phyloP scores from a whole-genome alignment of 2,113 vertebrate genomes.

The Ciconia stormi region DNA sequence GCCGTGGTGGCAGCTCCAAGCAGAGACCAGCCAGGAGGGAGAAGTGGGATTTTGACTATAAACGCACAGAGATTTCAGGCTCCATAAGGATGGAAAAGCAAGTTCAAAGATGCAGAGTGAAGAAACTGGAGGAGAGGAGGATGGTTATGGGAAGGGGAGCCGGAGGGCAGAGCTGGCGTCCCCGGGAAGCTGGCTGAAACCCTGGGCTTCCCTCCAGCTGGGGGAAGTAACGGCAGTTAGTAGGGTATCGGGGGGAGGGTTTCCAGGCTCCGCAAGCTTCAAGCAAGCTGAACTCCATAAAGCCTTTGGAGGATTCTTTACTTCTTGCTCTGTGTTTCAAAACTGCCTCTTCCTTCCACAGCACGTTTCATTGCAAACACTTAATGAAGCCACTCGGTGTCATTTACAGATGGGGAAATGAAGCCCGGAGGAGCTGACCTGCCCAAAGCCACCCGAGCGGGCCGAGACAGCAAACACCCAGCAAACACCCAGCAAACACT shows the following conservation, averaged over 20 bases:
- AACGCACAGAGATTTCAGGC: not conserved
- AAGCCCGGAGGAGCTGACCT: not conserved
- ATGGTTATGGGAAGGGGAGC: not conserved
- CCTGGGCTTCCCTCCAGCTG: not conserved
- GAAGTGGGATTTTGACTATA: not conserved
- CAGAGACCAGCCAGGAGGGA: not conserved
- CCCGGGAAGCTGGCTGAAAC: not conserved
- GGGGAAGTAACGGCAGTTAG: not conserved
- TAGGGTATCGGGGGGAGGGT: not conserved
- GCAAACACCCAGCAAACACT: not conserved
- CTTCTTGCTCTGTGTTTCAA: not conserved
- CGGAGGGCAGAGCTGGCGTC: not conserved
- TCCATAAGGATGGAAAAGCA: not conserved
- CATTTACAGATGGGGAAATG: not conserved
- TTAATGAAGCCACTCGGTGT: accelerated
- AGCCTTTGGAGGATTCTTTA: not conserved
- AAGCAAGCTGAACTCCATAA: not conserved
- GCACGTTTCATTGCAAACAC: not conserved
- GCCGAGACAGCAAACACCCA: not conserved
- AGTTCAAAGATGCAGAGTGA: not conserved
- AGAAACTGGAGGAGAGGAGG: not conserved
- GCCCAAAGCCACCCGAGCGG: not conserved
- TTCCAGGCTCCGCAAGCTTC: not conserved
- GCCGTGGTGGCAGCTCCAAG: not conserved
- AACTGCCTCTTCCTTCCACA: not conserved